Evolutionary conservation across 2,797 vertebrate species (phyloP), one percentile per base, ranked within the genome.

Genomic region (Craterocephalus amniculus): DNA sequence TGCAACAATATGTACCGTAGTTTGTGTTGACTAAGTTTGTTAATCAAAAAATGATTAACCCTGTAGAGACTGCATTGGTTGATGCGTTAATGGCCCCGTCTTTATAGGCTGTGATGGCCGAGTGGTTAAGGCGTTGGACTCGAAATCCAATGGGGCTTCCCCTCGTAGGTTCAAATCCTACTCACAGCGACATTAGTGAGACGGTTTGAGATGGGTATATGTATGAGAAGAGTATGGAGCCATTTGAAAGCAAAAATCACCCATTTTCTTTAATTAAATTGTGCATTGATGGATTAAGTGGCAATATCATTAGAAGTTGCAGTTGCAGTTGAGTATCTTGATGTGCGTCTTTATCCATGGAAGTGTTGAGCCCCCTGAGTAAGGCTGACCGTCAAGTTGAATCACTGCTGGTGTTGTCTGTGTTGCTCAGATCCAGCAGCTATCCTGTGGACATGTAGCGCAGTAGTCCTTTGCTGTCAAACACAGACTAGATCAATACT

Each of bases 401-500:
- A 77, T 87, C 68, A 70, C 79, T 67, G 75, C 56, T 51, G 27
- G 60, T 61, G 76, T 58, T 83, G 76, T 83, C 74, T 67, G 16
- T 11, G 1, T 6, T 43, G 43, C n/a, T 67, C 24, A 57, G 72
- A 80, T 22, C 38, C 48, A 22, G 59, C 63, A 16, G 62, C 54
- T 54, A 84, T 84, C 65, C 57, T 65, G 70, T 79, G 51, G 67
- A 68, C 56, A 66, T 78, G 75, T 77, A 81, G 74, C 73, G 78
- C 55, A 22, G 58, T 3, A 58, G 74, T 63, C 72, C 79, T 77
- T 67, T 71, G 83, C 66, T 74, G 72, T 85, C 66, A 73, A 52
- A 61, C 58, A 60, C 49, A 61, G 80, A 75, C 65, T 77, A 72
- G 85, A 89, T 95, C 91, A 94, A 93, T 93, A 93, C 85, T 49